Conservation (phyloP, 2,113 vertebrate species). For the Hydrochoerus hydrochaeris region DNA sequence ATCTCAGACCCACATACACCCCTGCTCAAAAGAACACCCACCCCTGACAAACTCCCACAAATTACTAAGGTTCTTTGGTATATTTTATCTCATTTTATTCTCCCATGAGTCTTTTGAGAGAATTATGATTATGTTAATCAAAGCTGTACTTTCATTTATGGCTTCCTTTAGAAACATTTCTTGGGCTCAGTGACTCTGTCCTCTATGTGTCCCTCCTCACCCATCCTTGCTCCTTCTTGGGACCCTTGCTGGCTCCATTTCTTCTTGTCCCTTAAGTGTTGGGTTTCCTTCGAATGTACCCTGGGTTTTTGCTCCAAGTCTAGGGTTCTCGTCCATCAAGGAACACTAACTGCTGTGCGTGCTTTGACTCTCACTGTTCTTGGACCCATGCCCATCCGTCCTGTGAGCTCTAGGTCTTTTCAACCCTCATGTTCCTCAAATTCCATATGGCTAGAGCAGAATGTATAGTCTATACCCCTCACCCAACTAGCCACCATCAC, state of each 20-base stretch:
- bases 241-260: not conserved
- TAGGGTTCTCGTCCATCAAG: not conserved
- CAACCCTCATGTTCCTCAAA: not conserved
- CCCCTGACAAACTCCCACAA: conserved; percentile 1
- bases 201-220: not conserved
- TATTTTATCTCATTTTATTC: conserved; percentile 64
- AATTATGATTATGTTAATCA: conserved; percentile 63
- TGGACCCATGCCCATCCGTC: not conserved
- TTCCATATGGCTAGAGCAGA: not conserved
- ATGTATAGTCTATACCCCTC: not conserved
- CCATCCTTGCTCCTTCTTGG: not conserved
- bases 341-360: not conserved
- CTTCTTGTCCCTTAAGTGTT: not conserved
- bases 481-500: not conserved
- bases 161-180: conserved; percentile 27
- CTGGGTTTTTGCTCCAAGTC: not conserved
- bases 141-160: conserved; percentile 41
- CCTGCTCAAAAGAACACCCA: not conserved
- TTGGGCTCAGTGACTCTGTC: not conserved
- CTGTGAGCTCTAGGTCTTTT: not conserved
- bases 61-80: not conserved
- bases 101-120: conserved; percentile 43
- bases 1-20: not conserved
- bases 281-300: not conserved
- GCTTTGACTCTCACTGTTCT: not conserved